Percentiles rank a stretch among this genome's conserved stretches.
These are phyloP conservation scores for Celastrina argiolus DNA, from an alignment of 2,888 invertebrate genomes.

Conservation along the genomic window DNA sequence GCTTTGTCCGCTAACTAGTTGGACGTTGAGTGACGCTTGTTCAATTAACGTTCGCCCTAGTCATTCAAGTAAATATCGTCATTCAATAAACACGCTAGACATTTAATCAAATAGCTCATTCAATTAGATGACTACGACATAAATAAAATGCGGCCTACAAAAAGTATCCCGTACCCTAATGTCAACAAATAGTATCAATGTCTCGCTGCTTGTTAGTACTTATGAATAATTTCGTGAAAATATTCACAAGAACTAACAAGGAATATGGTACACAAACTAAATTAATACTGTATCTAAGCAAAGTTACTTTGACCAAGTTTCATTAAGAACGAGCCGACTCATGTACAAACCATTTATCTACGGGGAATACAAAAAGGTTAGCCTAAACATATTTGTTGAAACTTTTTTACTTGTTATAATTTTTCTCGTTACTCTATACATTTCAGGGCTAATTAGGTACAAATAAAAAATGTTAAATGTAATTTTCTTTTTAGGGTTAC, in stretches of 20 bases:
- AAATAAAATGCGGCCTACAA: too few relatives aligned
- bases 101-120: too few relatives aligned
- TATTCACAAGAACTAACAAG: neutral
- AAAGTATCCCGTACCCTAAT: too few relatives aligned
- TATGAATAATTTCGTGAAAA: neutral
- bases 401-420: neutral
- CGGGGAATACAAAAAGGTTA: neutral
- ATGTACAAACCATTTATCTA: neutral
- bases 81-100: too few relatives aligned
- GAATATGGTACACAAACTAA: neutral
- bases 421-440: neutral
- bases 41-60: too few relatives aligned
- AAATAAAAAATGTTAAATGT: neutral
- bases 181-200: too few relatives aligned
- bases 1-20: too few relatives aligned
- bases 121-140: too few relatives aligned
- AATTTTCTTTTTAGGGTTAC: too few relatives aligned
- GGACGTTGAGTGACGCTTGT: too few relatives aligned
- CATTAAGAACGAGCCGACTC: conserved; percentile 4
- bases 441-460: neutral
- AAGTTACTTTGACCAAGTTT: conserved; percentile 1
- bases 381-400: neutral
- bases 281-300: neutral
- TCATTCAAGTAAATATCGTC: too few relatives aligned
- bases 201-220: too few relatives aligned